Base-by-base conservation (phyloP, 2,113 vertebrate genomes). In the Lepus timidus region DNA sequence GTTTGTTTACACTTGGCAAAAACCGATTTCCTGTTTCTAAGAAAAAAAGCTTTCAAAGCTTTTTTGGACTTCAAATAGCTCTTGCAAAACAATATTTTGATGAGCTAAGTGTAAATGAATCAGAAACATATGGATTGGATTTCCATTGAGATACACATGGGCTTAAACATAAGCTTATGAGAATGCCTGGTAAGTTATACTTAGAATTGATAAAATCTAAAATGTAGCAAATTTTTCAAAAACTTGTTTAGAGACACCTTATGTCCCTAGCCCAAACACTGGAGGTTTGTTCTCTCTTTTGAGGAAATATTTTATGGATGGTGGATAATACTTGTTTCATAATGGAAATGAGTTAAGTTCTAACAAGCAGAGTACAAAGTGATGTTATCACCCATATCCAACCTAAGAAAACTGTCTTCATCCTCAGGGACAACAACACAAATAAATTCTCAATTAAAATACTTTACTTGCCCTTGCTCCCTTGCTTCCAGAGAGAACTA, bases 21-120 rank as follows among this genome's bases (percentile, higher is more conserved):
- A 96, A 27, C 88, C 0, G 71, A 97, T 95, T 97, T 97, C 97
- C 97, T 97, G 97, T 97, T 97, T 97, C 97, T 97, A 97, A 97
- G 97, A 95, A 96, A 96, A 96, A 96, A 96, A 94, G 6, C 88
- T 97, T 94, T 97, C 96, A 97, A 97, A 97, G 97, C 93, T 94
- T 95, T 97, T 95, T 96, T 97, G 97, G 97, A 97, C 96, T 97
- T 97, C 96, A 97, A 97, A 97, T 97, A 97, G 96, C 95, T 97
- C 97, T 97, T 97, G 96, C 97, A 97, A 97, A 97, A 97, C 96
- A 97, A 96, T 96, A 97, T 97, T 97, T 97, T 97, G 97, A 97
- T 97, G 97, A 97, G 95, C 96, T 97, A 97, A 97, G 97, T 97
- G 97, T 97, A 97, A 97, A 97, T 97, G 97, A 97, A 96, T 97